A percentile compares a stretch with the other conserved stretches of the same genome.
phyloP scores from a whole-genome alignment of 2,113 vertebrate species.

The Copsychus sechellarum region DNA sequence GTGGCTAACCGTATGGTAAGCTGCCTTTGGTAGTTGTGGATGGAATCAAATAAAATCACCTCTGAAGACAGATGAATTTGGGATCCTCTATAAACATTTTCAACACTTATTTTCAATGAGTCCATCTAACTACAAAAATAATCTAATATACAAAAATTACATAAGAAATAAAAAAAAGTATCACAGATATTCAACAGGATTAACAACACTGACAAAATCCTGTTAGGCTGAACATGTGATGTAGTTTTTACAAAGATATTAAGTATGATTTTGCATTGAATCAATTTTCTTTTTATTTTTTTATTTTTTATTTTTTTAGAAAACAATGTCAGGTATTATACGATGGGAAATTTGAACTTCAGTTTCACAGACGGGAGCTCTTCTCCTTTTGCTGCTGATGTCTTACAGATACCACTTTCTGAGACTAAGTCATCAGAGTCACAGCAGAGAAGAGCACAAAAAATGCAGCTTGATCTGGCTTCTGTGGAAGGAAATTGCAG shows the following conservation, averaged over 20 bases:
- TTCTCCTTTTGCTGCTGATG: neutral
- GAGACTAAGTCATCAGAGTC: neutral
- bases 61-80: neutral
- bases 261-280: neutral
- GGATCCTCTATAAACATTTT: neutral
- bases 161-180: neutral
- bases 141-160: neutral
- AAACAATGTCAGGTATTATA: neutral
- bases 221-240: neutral
- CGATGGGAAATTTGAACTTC: neutral
- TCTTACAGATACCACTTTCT: neutral
- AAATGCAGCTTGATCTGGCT: neutral
- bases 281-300: neutral
- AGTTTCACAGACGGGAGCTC: rapidly evolving
- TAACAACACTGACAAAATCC: neutral
- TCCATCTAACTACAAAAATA: neutral
- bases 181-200: neutral
- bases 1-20: neutral
- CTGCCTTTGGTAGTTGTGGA: neutral
- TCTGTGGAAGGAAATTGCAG: neutral
- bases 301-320: neutral
- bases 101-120: neutral
- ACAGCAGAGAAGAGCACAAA: neutral
- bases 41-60: neutral
- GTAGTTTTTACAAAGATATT: neutral